Percentiles rank a stretch among this genome's conserved stretches.
phyloP scores from a whole-genome alignment of 2,113 vertebrate genomes.

The Labeo catla region DNA sequence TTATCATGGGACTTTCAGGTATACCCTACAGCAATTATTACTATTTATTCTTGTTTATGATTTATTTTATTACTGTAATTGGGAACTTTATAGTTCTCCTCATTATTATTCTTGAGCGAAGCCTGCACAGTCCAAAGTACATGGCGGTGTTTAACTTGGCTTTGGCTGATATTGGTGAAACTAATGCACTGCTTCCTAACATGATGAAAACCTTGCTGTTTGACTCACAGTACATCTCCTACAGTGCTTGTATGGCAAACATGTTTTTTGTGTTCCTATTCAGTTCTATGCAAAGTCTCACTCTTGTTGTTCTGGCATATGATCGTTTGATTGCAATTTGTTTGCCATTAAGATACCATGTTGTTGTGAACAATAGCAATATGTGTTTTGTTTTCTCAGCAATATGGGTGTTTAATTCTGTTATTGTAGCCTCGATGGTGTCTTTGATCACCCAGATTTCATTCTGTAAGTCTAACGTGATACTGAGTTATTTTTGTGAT shows the following conservation, averaged over 20 bases:
- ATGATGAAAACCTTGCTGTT: constrained; percentile 71
- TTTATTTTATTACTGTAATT: constrained; percentile 63
- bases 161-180: constrained; percentile 69
- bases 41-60: constrained; percentile 36
- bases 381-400: constrained; percentile 62
- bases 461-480: constrained; percentile 54
- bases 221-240: constrained; percentile 61
- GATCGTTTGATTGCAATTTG: constrained; percentile 75
- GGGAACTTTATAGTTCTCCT: constrained; percentile 48
- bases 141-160: constrained; percentile 73
- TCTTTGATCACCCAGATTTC: constrained; percentile 68
- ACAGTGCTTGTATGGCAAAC: constrained; percentile 64
- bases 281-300: constrained; percentile 68
- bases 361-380: constrained; percentile 59
- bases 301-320: constrained; percentile 62
- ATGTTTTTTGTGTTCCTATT: constrained; percentile 72
- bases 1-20: constrained; percentile 50
- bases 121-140: constrained; percentile 72
- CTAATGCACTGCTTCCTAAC: constrained; percentile 69
- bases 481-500: constrained; percentile 62
- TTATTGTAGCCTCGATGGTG: not conserved
- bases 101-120: constrained; percentile 19
- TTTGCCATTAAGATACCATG: constrained; percentile 64
- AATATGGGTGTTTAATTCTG: constrained; percentile 59
- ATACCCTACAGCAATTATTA: constrained; percentile 28